Conservation (phyloP, 2,797 vertebrate genomes). For the Hypotaenidia philippensis region DNA sequence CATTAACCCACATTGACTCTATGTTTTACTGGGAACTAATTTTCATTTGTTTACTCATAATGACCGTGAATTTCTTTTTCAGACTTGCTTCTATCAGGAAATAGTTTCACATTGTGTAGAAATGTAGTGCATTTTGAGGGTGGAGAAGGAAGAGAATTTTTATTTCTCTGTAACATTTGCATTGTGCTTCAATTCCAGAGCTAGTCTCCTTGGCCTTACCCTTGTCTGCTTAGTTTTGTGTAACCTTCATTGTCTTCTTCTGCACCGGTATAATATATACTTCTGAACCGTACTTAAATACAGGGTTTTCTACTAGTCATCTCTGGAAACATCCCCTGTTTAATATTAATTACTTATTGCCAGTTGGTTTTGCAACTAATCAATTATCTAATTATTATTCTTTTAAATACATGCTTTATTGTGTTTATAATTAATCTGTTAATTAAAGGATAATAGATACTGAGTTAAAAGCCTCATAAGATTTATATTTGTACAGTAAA, state of each 20-base stretch:
- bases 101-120: background rate
- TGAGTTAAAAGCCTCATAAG: background rate
- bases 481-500: background rate
- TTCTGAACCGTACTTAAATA: background rate
- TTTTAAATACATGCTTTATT: background rate
- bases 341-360: background rate
- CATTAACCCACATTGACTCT: background rate
- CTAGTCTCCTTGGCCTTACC: background rate
- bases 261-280: background rate
- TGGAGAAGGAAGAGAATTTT: background rate
- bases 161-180: background rate
- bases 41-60: background rate
- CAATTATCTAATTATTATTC: background rate
- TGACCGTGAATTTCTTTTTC: background rate
- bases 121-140: background rate
- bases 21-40: background rate
- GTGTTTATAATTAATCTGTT: background rate
- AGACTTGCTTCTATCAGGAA: background rate
- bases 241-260: background rate
- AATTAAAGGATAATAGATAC: background rate
- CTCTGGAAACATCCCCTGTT: background rate
- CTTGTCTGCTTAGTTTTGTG: background rate
- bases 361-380: background rate
- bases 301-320: fast-evolving
- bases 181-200: background rate